Base-by-base conservation (phyloP, 2,797 vertebrate genomes). In the Bryconaethiops microstoma region DNA sequence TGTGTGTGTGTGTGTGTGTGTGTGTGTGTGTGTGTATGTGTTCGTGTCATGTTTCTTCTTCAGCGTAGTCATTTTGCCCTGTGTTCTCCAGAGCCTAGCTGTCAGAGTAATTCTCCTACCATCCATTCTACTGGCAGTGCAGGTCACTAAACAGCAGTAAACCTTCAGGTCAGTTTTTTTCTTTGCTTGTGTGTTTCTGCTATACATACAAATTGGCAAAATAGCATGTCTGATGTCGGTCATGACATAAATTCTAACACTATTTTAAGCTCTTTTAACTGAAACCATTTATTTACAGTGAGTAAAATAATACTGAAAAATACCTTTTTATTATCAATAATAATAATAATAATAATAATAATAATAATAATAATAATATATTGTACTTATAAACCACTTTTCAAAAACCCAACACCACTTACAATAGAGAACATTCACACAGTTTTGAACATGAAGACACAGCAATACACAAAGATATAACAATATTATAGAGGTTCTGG, bases 1-100 rank as follows among this genome's bases (percentile, higher is more conserved):
- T n/a, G 57, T n/a, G 40, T 17, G 79, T 40, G 78, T 82, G 81
- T 48, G 69, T 84, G 84, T 87, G 42, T 65, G 67, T 69, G 72
- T 75, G 48, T 55, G 55, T 71, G 73, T 72, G 39, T 23, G n/a
- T 69, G 72, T 75, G 48, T 55, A 42, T 71, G 73, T 65, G 48
- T 39, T n/a, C 42, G 13, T 76, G 35, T 35, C 10, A 64, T 73
- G 50, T 80, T 74, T 74, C 60, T 57, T 10, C 17, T 50, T 72
- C 45, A 71, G 21, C 60, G 14, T 72, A 64, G 62, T 50, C 60
- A 62, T 71, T 76, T 64, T 74, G 19, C 67, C 45, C 40, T 62
- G 75, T 76, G 45, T 82, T 75, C 81, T 76, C 75, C 25, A 70
- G 80, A 82, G 63, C 55, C 67, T 52, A 45, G 9, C 72, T 79